Evolutionary conservation across 2,113 vertebrate species (phyloP), one percentile per base, ranked within the genome.

Genomic region (Mystacornis crossleyi): DNA sequence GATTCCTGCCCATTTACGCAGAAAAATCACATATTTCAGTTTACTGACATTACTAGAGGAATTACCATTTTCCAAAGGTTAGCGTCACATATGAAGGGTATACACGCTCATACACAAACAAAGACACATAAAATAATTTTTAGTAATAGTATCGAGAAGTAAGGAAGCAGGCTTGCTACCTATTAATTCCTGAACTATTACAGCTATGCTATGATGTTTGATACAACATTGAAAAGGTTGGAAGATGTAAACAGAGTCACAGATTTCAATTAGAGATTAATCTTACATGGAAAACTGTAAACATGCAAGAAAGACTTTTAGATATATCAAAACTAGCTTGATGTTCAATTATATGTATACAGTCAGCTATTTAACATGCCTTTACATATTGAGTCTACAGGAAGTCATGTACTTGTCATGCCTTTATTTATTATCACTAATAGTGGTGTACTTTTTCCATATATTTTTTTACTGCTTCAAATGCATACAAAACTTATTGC

Each of bases 141-240:
- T 50, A 57, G 6, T 24, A 84, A 77, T 40, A 61, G 23, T 57
- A 50, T 18, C 24, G 38, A 93, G 21, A 65, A 0, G 31, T 48
- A 84, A 84, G 31, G 33, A 84, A 86, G 23, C 61, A 64, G 9
- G 5, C 3, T n/a, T 36, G 11, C 11, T 73, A 48, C 4, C 10
- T 86, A 40, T 50, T 38, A 4, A 12, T 55, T 65, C 1, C 4
- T 29, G 28, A 89, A 61, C 5, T 34, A 40, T 38, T 23, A 57
- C 0, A 0, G 31, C 45, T 67, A 8, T 50, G n/a, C 14, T 31
- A 29, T 17, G 33, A 29, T 60, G 28, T 25, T 51, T 51, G 36
- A 19, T 60, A 21, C 12, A 47, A 33, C 4, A 72, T 6, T 66
- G 28, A 81, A 87, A 81, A 54, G 18, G 8, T 8, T 81, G 10